Conservation (phyloP, 2,113 vertebrate species). For the Cottus gobio region DNA sequence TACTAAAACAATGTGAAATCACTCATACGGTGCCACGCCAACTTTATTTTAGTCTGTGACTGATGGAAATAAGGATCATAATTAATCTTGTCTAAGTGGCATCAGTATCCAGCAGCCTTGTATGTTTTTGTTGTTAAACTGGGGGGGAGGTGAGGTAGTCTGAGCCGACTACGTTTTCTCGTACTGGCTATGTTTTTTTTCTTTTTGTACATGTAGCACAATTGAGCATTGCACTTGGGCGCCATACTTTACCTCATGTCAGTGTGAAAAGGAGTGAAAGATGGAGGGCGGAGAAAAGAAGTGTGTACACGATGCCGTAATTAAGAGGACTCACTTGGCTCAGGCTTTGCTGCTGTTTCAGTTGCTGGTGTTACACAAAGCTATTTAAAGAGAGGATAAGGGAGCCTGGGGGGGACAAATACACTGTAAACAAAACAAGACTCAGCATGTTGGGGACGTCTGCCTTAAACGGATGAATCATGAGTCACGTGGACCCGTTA, state of each 20-base stretch:
- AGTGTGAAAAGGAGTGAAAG: slow-evolving; percentile 81
- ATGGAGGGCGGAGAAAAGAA: slow-evolving; percentile 23
- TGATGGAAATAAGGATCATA: slow-evolving; percentile 50
- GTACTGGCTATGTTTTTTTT: slow-evolving; percentile 58
- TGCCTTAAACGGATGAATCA: slow-evolving; percentile 65
- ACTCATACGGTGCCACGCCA: slow-evolving; percentile 71
- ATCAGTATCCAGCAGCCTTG: slow-evolving; percentile 60
- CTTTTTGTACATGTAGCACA: slow-evolving; percentile 92
- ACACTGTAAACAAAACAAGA: slow-evolving; percentile 71
- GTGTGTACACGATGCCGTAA: slow-evolving; percentile 74
- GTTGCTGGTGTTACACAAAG: slow-evolving; percentile 81
- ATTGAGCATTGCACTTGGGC: slow-evolving; percentile 93
- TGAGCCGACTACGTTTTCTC: slow-evolving; percentile 79
- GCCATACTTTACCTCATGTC: slow-evolving; percentile 96
- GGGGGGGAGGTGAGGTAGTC: slow-evolving; percentile 66
- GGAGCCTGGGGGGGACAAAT: slow-evolving; percentile 67
- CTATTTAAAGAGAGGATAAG: slow-evolving; percentile 61
- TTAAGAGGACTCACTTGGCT: slow-evolving; percentile 81
- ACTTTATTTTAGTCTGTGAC: slow-evolving; percentile 46
- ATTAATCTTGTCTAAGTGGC: slow-evolving; percentile 72
- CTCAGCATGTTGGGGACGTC: slow-evolving; percentile 35
- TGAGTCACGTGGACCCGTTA: slow-evolving; percentile 19
- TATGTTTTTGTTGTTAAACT: not conserved
- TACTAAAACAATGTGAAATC: slow-evolving; percentile 76
- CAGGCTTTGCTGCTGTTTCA: slow-evolving; percentile 90